These are phyloP conservation scores for Turritopsis dohrnii DNA, from an alignment of 30 jellyfish, hydroid and myxozoan species.

Conservation along the genomic window DNA sequence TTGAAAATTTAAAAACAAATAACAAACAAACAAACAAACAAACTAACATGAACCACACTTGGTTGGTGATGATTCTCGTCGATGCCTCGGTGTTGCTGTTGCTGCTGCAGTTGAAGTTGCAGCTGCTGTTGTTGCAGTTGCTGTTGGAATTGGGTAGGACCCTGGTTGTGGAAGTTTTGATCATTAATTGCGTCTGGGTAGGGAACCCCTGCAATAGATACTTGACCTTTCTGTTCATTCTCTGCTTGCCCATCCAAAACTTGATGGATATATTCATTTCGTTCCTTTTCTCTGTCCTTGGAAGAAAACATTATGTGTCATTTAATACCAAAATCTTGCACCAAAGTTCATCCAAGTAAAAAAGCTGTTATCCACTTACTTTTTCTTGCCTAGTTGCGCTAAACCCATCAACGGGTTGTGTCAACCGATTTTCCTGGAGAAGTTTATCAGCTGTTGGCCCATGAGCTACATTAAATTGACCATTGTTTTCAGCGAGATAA, in stretches of 20 bases:
- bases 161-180: neutral
- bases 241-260: neutral
- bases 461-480: neutral
- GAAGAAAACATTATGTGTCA: too few species aligned
- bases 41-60: neutral
- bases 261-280: slow-evolving; percentile 6
- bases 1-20: too few species aligned
- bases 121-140: neutral
- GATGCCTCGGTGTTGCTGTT: neutral
- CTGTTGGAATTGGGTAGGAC: too few species aligned
- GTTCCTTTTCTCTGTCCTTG: neutral
- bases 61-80: neutral
- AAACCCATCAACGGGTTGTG: slow-evolving; percentile 2
- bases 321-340: neutral
- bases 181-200: neutral
- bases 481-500: slow-evolving; percentile 11
- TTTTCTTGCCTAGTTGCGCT: neutral
- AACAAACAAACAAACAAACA: neutral
- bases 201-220: neutral
- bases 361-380: neutral
- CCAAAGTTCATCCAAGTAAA: neutral
- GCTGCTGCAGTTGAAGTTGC: neutral
- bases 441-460: slow-evolving; percentile 4
- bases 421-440: neutral
- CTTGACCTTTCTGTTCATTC: neutral